A percentile compares a stretch with the other conserved stretches of the same genome.
phyloP scores from a whole-genome alignment of 2,888 invertebrate species.

The Cistogaster globosa region DNA sequence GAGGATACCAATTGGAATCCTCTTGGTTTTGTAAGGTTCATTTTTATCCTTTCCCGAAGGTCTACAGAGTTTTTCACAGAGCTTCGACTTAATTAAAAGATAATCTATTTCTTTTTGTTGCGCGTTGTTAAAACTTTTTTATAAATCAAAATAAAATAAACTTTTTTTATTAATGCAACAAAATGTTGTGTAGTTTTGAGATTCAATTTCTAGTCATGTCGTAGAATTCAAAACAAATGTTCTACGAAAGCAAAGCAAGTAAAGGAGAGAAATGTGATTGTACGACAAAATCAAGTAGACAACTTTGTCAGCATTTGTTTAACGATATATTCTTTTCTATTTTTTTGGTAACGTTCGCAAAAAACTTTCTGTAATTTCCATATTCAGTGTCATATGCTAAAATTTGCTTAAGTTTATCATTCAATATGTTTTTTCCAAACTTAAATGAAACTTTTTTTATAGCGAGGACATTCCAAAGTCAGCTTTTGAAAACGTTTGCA shows the following conservation, averaged over 20 bases:
- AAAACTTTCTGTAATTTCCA: slow-evolving; percentile 30
- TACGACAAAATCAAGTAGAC: not conserved
- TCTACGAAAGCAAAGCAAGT: not conserved
- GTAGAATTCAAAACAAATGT: not conserved
- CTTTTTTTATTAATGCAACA: not conserved
- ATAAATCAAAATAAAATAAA: not conserved
- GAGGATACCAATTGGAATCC: too few relatives aligned
- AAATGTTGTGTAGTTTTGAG: not conserved
- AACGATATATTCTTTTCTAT: slow-evolving; percentile 15
- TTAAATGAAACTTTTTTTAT: slow-evolving; percentile 28
- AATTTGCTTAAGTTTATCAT: slow-evolving; percentile 36
- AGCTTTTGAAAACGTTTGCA: not conserved
- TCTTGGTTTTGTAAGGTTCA: too few relatives aligned
- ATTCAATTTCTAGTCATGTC: not conserved
- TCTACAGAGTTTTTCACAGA: too few relatives aligned
- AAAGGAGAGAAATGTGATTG: not conserved
- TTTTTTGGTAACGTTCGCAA: slow-evolving; percentile 3
- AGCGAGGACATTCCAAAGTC: slow-evolving; percentile 8
- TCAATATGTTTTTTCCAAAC: slow-evolving; percentile 47
- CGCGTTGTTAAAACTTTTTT: too few relatives aligned
- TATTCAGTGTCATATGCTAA: not conserved
- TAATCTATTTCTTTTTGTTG: too few relatives aligned
- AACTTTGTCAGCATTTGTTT: slow-evolving; percentile 41
- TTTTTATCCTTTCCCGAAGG: too few relatives aligned
- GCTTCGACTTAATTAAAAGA: too few relatives aligned